Evolutionary conservation across 2,888 invertebrate species (phyloP).

Genomic region (Hemithea aestivaria): DNA sequence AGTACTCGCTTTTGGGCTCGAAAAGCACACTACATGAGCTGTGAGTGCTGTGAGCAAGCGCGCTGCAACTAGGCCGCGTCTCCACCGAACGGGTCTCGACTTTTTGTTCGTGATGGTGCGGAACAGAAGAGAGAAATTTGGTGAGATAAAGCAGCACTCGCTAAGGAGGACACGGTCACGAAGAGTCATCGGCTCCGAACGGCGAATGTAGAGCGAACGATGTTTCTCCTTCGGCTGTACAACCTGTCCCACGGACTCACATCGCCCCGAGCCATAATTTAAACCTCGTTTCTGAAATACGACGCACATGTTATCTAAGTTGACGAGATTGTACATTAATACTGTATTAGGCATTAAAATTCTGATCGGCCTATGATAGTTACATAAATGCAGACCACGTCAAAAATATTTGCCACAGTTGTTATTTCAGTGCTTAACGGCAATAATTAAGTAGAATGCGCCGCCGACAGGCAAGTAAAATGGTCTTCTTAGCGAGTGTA

Average conservation of each 20-base stretch:
- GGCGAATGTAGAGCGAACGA: conserved; percentile 67
- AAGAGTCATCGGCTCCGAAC: conserved; percentile 73
- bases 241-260: conserved; percentile 56
- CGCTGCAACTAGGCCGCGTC: conserved; percentile 68
- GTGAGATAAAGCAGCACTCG: conserved; percentile 69
- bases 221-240: conserved; percentile 61
- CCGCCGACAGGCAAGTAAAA: conserved; percentile 26
- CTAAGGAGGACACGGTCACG: conserved; percentile 74
- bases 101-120: conserved; percentile 75
- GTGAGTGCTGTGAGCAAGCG: conserved; percentile 37
- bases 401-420: conserved; percentile 5
- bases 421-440: conserved; percentile 7
- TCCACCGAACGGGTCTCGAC: conserved; percentile 68
- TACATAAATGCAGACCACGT: conserved; percentile 8
- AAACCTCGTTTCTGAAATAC: conserved; percentile 30
- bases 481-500: conserved; percentile 36
- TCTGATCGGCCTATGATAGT: conserved; percentile 10
- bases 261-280: conserved; percentile 47
- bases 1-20: conserved; percentile 39
- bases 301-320: no score
- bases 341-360: conserved; percentile 7
- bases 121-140: conserved; percentile 76
- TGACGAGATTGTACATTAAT: no score
- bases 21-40: conserved; percentile 31
- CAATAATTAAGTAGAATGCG: conserved; percentile 15